Evolutionary conservation across 2,797 vertebrate species (phyloP).

Genomic region (Halcyon leucocephala): DNA sequence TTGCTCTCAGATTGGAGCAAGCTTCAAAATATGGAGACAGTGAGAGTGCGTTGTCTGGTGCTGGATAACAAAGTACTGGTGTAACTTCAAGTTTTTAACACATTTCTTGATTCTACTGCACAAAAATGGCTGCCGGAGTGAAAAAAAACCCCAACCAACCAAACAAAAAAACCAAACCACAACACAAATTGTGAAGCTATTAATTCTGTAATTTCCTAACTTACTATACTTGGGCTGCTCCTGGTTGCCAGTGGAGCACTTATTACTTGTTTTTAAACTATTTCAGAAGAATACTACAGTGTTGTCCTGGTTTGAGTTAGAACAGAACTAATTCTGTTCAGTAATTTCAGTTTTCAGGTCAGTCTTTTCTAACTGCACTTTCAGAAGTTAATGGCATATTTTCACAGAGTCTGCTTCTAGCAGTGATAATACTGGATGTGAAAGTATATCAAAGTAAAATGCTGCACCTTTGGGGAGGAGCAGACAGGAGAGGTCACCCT

Average conservation of each 20-base stretch:
- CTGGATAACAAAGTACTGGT: background rate
- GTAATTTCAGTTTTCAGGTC: too few species aligned
- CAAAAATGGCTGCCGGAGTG: background rate
- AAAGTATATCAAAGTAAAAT: too few species aligned
- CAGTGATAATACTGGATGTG: too few species aligned
- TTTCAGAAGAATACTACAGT: background rate
- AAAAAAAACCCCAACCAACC: background rate
- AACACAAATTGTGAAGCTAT: background rate
- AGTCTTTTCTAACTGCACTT: too few species aligned
- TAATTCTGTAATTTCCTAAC: background rate
- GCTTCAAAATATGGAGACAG: conserved; percentile 43
- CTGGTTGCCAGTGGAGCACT: background rate
- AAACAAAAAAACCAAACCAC: background rate
- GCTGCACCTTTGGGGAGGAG: too few species aligned
- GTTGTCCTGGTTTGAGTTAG: too few species aligned
- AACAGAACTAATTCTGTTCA: too few species aligned
- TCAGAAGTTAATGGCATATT: too few species aligned
- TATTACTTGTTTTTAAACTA: background rate
- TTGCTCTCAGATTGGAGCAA: conserved; percentile 67
- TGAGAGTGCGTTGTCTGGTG: background rate
- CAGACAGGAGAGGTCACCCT: too few species aligned
- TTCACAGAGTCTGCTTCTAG: too few species aligned
- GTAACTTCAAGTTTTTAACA: background rate
- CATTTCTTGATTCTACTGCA: background rate
- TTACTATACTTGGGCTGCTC: background rate